These are phyloP conservation scores for Holothuria glaberrima DNA, from an alignment of 35 echinoderm and acorn worm genomes.

Conservation along the genomic window DNA sequence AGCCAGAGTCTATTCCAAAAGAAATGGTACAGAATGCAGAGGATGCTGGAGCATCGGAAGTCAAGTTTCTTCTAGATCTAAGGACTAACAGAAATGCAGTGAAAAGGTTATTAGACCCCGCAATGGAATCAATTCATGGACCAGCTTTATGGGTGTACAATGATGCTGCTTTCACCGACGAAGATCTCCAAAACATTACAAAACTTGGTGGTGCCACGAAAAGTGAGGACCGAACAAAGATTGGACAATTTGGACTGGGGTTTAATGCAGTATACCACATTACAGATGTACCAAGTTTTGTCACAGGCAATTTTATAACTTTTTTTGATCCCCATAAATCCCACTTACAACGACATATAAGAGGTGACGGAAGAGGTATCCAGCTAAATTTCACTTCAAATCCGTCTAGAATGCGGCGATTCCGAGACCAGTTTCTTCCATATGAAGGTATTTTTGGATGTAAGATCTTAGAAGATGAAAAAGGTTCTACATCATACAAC, in stretches of 20 bases:
- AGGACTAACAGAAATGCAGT: slow-evolving; percentile 59
- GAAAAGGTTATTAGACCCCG: slow-evolving; percentile 56
- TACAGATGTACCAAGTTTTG: too few relatives aligned
- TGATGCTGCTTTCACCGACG: slow-evolving; percentile 71
- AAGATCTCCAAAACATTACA: slow-evolving; percentile 77
- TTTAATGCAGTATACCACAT: slow-evolving; percentile 93
- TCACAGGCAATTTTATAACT: slow-evolving; percentile 67
- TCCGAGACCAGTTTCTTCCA: slow-evolving; percentile 77
- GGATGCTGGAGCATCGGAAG: too few relatives aligned
- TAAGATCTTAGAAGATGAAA: slow-evolving; percentile 26
- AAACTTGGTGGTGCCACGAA: slow-evolving; percentile 70
- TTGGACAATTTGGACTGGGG: slow-evolving; percentile 86
- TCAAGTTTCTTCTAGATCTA: slow-evolving; percentile 81
- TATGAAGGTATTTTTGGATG: too few relatives aligned
- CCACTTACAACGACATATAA: slow-evolving; percentile 47
- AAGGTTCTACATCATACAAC: slow-evolving; percentile 12
- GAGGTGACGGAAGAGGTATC: slow-evolving; percentile 49
- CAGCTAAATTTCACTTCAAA: slow-evolving; percentile 62
- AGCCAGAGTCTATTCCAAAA: slow-evolving; percentile 56
- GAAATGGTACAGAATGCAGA: slow-evolving; percentile 94
- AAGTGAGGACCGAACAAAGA: slow-evolving; percentile 62
- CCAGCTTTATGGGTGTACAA: slow-evolving; percentile 90
- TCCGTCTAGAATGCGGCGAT: slow-evolving; percentile 22
- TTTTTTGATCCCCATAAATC: slow-evolving; percentile 79
- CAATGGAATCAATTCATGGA: slow-evolving; percentile 79